Evolutionary conservation across 2,888 invertebrate species (phyloP), one percentile per base, ranked within the genome.

Genomic region (Acleris holmiana): DNA sequence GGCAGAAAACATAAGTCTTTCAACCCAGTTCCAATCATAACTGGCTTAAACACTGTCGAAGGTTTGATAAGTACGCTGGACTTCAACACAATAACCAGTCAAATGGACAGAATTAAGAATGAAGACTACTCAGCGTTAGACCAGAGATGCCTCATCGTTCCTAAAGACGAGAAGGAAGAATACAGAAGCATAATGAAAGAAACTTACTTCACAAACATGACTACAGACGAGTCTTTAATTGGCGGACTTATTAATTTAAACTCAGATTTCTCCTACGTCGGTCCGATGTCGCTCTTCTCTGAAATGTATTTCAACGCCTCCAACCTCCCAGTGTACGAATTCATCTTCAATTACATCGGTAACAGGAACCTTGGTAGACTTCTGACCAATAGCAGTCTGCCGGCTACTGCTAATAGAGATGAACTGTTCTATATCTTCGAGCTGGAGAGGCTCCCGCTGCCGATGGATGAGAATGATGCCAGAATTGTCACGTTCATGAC

Each of bases 21-120:
- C 40, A 78, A 89, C 19, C 83, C 89, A 0, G 91, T 93, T 6
- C 94, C 94, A 0, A 76, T 89, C 0, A 86, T 94, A 4, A 84
- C 93, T 69, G 94, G 94, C 0, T 77, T 94, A 0, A 94, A 91
- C 57, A 93, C 93, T 0, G 93, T 91, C 0, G 94, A 94, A 78
- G 94, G 94, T 0, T 69, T 94, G 0, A 85, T 90, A 0, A 85
- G 86, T 53, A 91, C 88, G 65, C 74, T 89, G 21, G 89, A 91
- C 59, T 88, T 86, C 59, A 78, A 85, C 41, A 88, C 89, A 0
- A 83, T 90, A 0, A 88, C 86, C 0, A 87, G 88, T 66, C 85
- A 86, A 71, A 85, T 87, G 77, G 84, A 90, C 19, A 75, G 90
- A 68, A 84, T 90, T 0, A 76, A 79, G 46, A 83, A 89, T 46